Base-by-base conservation (phyloP, 1,140 invertebrate species). In the Forficula auricularia region DNA sequence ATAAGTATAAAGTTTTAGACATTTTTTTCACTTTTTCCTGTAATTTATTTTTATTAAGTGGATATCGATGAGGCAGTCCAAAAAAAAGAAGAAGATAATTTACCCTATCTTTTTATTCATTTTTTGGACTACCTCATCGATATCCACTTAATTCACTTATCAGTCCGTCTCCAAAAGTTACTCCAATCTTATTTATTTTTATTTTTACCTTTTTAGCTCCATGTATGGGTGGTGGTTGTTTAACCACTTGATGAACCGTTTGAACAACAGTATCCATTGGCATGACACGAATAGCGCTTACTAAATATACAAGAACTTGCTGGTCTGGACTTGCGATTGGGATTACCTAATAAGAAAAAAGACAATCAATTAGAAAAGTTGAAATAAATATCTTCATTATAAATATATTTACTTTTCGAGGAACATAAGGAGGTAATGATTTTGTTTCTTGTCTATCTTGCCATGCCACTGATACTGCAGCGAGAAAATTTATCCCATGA, bases 381-480 rank as follows among this genome's bases (percentile, higher is more conserved):
- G 16, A 15, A 41, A 8, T 15, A 8, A 41, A 16, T 10, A 7
- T 16, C 12, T 7, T 36, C 36, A 43, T 18, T n/a, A 22, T 8
- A 43, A 36, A 43, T 34, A 14, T 38, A 33, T 16, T 32, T 12
- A 43, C 42, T 38, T 27, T 27, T 10, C 22, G 4, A 6, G 22
- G 22, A 4, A 13, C 16, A 36, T 16, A 36, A 13, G 16, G n/a
- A 4, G 22, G 10, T 27, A 10, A 10, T 6, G 22, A 10, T 10
- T 27, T 27, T 4, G 22, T 27, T 4, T 27, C 22, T 47, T 73
- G 66, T 38, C 77, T 66, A 52, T 89, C 85, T 56, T 84, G 77
- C 87, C 88, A 91, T 27, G 84, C 84, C 32, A 88, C 76, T n/a
- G 83, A 82, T 46, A 92, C 70, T 10, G 87, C 81, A 14, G 79